Evolutionary conservation across 2,888 invertebrate genomes (phyloP).

Genomic region (Standfussiana lucernea): DNA sequence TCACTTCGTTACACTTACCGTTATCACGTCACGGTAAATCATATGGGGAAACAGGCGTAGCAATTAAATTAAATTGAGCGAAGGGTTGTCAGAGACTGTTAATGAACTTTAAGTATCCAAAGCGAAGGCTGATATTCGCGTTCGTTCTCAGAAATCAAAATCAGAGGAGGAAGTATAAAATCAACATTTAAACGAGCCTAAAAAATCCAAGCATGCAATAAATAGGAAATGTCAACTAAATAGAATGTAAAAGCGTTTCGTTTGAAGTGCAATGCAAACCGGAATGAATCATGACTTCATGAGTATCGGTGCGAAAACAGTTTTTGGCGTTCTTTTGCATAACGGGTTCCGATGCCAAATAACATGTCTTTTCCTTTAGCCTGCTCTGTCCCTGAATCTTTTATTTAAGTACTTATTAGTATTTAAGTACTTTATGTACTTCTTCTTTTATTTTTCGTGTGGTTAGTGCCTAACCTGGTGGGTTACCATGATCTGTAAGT

Average conservation of each 20-base stretch:
- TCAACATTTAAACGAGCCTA: background rate
- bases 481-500: no score
- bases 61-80: constrained; percentile 9
- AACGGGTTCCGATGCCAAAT: constrained; percentile 64
- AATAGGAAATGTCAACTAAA: constrained; percentile 7
- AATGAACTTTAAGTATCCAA: background rate
- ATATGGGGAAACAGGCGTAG: constrained; percentile 6
- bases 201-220: background rate
- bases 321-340: constrained; percentile 59
- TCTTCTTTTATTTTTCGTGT: no score
- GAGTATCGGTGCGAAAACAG: constrained; percentile 51
- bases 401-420: constrained; percentile 21
- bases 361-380: constrained; percentile 51
- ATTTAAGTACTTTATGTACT: no score
- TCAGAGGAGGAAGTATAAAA: background rate
- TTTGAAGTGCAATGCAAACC: constrained; percentile 53
- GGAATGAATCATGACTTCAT: constrained; percentile 58
- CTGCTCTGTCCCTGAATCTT: constrained; percentile 20
- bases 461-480: no score
- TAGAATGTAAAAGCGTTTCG: constrained; percentile 36
- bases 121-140: background rate
- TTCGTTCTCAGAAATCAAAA: background rate
- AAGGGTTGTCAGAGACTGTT: background rate
- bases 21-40: constrained; percentile 13
- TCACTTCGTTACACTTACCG: constrained; percentile 29